Conservation (phyloP, 2,113 vertebrate genomes). For the Caloenas nicobarica region DNA sequence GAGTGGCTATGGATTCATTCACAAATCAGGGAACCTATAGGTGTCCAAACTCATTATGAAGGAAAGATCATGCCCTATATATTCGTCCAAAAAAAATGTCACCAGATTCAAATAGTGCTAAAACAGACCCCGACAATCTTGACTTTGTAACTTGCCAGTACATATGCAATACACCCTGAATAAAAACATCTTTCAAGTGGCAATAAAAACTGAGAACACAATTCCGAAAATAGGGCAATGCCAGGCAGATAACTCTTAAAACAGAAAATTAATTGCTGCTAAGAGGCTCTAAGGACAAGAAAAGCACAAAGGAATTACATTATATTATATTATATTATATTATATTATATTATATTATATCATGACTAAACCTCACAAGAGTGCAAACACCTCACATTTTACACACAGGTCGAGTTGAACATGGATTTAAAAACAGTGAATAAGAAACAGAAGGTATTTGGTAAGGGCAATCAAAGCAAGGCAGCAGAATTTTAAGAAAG, state of each 20-base stretch:
- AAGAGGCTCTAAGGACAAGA: not conserved
- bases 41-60: not conserved
- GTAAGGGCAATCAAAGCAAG: not conserved
- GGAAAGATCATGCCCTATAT: not conserved
- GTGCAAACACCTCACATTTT: not conserved
- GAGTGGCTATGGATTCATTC: not conserved
- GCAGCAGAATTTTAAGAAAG: not conserved
- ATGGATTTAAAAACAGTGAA: not conserved
- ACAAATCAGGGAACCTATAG: not conserved
- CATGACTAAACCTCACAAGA: not conserved
- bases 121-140: not conserved
- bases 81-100: not conserved
- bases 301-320: not conserved
- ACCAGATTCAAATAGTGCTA: not conserved
- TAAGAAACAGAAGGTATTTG: not conserved
- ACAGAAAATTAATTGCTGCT: not conserved
- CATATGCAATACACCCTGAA: fast-evolving
- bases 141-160: not conserved
- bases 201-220: not conserved
- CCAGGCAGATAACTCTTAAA: not conserved
- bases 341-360: too few relatives aligned
- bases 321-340: too few relatives aligned
- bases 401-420: fast-evolving
- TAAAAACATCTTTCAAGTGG: not conserved
- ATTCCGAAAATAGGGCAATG: fast-evolving